Evolutionary conservation across 2,113 vertebrate species (phyloP).

Genomic region (Oncorhynchus masou): DNA sequence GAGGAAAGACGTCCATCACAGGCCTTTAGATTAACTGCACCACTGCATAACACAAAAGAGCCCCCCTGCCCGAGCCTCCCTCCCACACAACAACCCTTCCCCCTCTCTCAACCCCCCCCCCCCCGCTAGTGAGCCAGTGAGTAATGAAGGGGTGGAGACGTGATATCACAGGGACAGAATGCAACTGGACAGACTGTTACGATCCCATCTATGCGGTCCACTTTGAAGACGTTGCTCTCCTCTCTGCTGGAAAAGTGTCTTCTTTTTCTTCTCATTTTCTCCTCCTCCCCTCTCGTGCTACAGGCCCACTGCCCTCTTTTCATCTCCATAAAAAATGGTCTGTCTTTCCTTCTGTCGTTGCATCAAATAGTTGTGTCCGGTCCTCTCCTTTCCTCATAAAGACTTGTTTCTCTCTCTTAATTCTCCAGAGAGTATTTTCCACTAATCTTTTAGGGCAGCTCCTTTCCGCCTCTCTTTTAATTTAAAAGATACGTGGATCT

Average conservation of each 20-base stretch:
- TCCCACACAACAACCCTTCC: conserved; percentile 3
- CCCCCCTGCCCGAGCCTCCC: conserved; percentile 10
- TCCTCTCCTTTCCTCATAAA: background rate
- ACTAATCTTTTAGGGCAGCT: too few relatives aligned
- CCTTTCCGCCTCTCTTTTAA: too few relatives aligned
- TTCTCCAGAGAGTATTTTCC: background rate
- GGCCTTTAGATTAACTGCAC: conserved; percentile 66
- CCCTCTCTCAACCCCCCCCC: conserved; percentile 3
- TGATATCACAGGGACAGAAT: conserved; percentile 48
- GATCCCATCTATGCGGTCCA: conserved; percentile 10
- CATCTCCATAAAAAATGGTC: background rate
- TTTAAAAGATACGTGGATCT: too few relatives aligned
- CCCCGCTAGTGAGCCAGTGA: background rate
- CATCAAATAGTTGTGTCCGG: background rate
- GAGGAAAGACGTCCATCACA: conserved; percentile 42
- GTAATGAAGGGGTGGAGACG: conserved; percentile 44
- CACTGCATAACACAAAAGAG: conserved; percentile 54
- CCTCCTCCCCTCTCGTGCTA: background rate
- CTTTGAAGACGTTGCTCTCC: conserved; percentile 5
- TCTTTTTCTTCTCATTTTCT: background rate
- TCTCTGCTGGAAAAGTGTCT: background rate
- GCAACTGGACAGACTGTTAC: conserved; percentile 36
- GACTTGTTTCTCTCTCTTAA: background rate
- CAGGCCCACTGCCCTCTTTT: background rate
- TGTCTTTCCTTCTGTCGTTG: background rate